Evolutionary conservation across 2,113 vertebrate species (phyloP), one percentile per base, ranked within the genome.

Genomic region (Aspidoscelis tigris): DNA sequence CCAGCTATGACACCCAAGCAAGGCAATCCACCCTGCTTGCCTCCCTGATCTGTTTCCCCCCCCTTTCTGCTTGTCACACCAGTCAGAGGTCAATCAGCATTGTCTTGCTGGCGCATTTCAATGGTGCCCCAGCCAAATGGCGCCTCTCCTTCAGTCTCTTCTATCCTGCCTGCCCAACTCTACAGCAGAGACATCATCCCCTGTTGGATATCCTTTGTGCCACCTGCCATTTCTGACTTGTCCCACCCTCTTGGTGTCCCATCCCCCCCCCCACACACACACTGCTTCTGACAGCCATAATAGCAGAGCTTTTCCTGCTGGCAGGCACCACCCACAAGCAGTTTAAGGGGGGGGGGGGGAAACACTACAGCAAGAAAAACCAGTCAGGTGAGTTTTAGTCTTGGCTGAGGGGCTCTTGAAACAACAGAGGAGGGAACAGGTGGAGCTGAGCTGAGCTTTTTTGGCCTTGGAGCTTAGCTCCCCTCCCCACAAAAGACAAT

Each of bases 351-450:
- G 8, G 33, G 55, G 65, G 14, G 8, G 33, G 55, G 65, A 5
- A 47, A n/a, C 26, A 6, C 44, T 26, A 33, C 22, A 20, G 75
- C 50, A 43, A 75, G 82, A 78, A 78, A 44, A 84, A 78, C 82
- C 66, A 11, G 82, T 71, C 50, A n/a, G 65, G 43, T 61, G 16
- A 76, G 76, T 18, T 16, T 58, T 4, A 55, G 76, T 1, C 14
- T 2, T 3, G 24, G 75, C 75, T 16, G 50, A 3, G 53, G n/a
- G 50, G 50, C 53, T n/a, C 22, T 2, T n/a, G 68, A 50, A 20
- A 2, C 2, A 71, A 21, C 1, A 7, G 10, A 39, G 14, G 12
- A 11, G 21, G 43, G 24, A 9, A 5, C 2, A 24, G 53, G 8
- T 20, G 12, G 22, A 11, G 73, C 47, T 50, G 47, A 50, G 33